Base-by-base conservation (phyloP, 2,888 invertebrate genomes). In the Altica lythri region DNA sequence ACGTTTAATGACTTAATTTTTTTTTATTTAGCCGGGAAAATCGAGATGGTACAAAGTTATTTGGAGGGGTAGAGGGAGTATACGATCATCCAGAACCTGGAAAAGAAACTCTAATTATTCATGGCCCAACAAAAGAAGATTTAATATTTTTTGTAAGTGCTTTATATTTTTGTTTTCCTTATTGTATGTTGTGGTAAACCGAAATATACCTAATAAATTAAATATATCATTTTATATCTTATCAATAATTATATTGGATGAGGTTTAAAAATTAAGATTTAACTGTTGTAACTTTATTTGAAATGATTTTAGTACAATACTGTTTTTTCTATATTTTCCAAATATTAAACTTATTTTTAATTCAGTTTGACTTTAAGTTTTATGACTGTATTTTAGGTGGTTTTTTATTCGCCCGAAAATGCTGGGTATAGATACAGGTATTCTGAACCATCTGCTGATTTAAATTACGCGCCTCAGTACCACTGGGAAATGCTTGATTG, bases 401-500 rank as follows among this genome's bases (percentile, higher is more conserved):
- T 68, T 3, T 77, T 74, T 59, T 76, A 72, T 58, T 72, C 71
- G 46, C 68, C 71, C 27, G 75, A 76, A 37, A 85, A 85, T 67
- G 82, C 83, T 3, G 85, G 85, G 1, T 76, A 85, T 27, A 74
- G 73, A 35, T 84, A 83, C 70, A 81, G 81, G 63, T 86, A 83
- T 71, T 81, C 84, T 0, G 79, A 83, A 53, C 82, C 83, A 5
- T 78, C 80, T 34, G 72, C 78, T 48, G 82, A 83, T 60, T 42
- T 63, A 8, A 78, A 76, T 25, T 77, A 82, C 40, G 75, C 75
- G 14, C 83, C 83, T 0, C 79, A 78, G 55, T 86, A 85, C 67
- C 77, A 78, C 43, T 87, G 86, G 86, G 78, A 82, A 58, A 79
- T 80, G 63, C 75, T 81, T 18, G 83, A 83, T 53, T 86, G 83